Conservation (phyloP, 64 coral and sea anemone genomes). For the Platygyra sinensis region DNA sequence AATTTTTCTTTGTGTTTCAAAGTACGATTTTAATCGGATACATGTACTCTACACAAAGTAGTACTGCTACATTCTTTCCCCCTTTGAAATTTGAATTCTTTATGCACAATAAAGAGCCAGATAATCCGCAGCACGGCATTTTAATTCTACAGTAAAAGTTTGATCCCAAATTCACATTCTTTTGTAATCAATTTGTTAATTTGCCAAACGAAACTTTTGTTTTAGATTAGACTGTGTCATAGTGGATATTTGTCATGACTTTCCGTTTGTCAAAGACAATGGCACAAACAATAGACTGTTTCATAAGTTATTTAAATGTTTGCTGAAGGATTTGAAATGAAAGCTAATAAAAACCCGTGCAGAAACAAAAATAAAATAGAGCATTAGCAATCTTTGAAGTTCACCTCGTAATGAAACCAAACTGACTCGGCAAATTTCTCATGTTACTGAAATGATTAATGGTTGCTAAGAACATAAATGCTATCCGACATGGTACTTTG, state of each 20-base stretch:
- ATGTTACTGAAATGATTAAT: neutral
- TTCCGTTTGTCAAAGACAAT: conserved; percentile 15
- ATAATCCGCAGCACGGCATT: too few species aligned
- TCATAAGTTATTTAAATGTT: conserved; percentile 19
- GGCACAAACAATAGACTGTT: neutral
- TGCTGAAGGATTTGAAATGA: conserved; percentile 3
- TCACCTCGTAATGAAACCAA: neutral
- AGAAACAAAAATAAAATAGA: neutral
- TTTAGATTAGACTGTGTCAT: neutral
- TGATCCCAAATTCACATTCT: too few species aligned
- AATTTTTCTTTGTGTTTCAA: too few species aligned
- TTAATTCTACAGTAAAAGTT: too few species aligned
- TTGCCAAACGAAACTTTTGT: neutral
- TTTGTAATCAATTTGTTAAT: neutral
- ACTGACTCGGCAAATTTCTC: neutral
- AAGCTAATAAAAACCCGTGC: neutral
- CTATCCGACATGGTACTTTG: neutral
- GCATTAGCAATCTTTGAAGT: conserved; percentile 8
- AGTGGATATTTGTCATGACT: neutral
- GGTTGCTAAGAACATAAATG: neutral
- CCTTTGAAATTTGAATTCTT: too few species aligned
- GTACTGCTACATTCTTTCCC: too few species aligned
- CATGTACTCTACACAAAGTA: too few species aligned
- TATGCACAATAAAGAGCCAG: too few species aligned
- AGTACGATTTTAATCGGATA: too few species aligned